Conservation (phyloP, 2,888 invertebrate species). For the Gymnoscelis rufifasciata region DNA sequence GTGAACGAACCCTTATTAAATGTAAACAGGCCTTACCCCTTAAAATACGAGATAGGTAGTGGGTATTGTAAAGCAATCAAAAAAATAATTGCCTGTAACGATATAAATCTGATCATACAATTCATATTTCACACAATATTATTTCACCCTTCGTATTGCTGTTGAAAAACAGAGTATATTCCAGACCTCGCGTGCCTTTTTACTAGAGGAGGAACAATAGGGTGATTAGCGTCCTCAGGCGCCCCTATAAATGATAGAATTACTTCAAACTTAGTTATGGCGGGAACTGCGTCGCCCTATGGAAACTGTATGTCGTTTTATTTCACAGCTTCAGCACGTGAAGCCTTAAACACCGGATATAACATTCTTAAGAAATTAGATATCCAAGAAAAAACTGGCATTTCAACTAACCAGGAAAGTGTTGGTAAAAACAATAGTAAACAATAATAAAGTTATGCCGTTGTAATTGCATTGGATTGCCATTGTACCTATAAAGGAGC, state of each 20-base stretch:
- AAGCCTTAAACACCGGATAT: too few relatives aligned
- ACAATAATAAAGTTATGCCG: not conserved
- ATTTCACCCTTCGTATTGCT: conserved; percentile 17
- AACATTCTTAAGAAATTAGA: too few relatives aligned
- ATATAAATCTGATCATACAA: conserved; percentile 18
- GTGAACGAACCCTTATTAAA: not conserved
- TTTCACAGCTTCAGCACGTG: conserved; percentile 8
- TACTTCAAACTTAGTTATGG: conserved; percentile 50
- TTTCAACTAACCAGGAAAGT: too few relatives aligned
- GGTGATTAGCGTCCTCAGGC: conserved; percentile 56
- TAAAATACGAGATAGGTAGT: not conserved
- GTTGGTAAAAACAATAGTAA: too few relatives aligned
- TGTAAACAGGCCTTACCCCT: not conserved
- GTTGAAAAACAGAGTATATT: conserved; percentile 18
- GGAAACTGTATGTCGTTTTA: conserved; percentile 34
- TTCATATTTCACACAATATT: conserved; percentile 17
- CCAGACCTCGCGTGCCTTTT: conserved; percentile 37
- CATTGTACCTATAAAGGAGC: not conserved
- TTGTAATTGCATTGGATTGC: not conserved
- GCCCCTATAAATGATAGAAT: conserved; percentile 48
- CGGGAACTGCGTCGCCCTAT: conserved; percentile 34
- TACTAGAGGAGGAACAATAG: conserved; percentile 48
- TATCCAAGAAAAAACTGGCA: too few relatives aligned
- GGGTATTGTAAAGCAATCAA: conserved; percentile 17
- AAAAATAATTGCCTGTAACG: conserved; percentile 7